Base-by-base conservation (phyloP, 2,797 vertebrate species). In the Enteromius treurensis region DNA sequence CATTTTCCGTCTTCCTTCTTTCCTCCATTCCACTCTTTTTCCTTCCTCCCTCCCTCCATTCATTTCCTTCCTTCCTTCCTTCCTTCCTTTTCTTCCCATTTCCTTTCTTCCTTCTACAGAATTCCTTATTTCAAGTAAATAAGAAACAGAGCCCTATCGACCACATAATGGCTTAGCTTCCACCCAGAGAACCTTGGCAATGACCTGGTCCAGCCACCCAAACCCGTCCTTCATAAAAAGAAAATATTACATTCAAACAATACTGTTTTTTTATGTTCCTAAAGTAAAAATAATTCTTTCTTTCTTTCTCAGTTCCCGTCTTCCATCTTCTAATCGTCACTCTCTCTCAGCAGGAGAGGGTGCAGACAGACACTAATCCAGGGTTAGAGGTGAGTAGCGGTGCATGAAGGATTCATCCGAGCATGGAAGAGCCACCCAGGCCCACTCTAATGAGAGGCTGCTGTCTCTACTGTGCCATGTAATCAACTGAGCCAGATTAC, bases 401-500 rank as follows among this genome's bases (percentile, higher is more conserved):
- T 55, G 81, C 84, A 65, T 81, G 78, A 85, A 82, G 86, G 76
- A 76, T 49, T 80, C 73, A 80, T 73, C 79, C 45, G 47, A 81
- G 78, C 81, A 67, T 85, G 75, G 81, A 47, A 75, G 71, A 81
- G 60, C 85, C 71, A 81, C 83, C 71, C 62, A 79, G 67, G 79
- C 73, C 62, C 62, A 34, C 64, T 84, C 71, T 86, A 88, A 88
- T 88, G 73, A 87, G 77, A 81, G 81, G 74, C 78, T 79, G 87
- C 69, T 58, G 79, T 68, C 77, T 75, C 83, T 47, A 75, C 70
- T 83, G 84, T 87, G 75, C 84, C 71, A 78, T 88, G 82, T 84
- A 88, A 88, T 88, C 86, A 84, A 86, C 82, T 84, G 76, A 87
- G 76, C 76, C 78, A 85, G 87, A 88, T 88, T 87, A 88, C 79